Conservation (phyloP, 2,888 invertebrate species). For the Priocnemis perturbator region DNA sequence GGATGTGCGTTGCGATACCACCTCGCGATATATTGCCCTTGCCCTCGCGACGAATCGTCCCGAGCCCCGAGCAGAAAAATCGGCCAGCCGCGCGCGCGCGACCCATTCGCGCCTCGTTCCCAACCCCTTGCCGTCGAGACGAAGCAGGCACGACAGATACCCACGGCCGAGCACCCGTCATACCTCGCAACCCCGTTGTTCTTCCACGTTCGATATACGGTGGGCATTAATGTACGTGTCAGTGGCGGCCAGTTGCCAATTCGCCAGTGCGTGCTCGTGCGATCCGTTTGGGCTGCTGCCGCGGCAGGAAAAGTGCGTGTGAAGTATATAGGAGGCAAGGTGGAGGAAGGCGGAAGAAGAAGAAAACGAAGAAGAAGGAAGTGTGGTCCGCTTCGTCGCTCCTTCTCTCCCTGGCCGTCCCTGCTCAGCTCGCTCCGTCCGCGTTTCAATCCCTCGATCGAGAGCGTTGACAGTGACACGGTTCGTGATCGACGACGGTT, state of each 20-base stretch:
- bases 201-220: background rate
- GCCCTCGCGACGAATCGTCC: conserved; percentile 1
- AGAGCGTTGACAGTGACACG: conserved; percentile 38
- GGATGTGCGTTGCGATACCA: conserved; percentile 42
- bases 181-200: no score
- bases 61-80: conserved; percentile 12
- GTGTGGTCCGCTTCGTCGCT: conserved; percentile 17
- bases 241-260: conserved; percentile 13
- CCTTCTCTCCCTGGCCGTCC: background rate
- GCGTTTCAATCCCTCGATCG: conserved; percentile 24
- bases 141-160: background rate
- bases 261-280: conserved; percentile 16
- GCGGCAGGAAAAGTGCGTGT: conserved; percentile 31
- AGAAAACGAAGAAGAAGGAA: background rate
- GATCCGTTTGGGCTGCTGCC: background rate
- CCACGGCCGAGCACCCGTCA: no score
- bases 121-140: no score
- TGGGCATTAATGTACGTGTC: conserved; percentile 8
- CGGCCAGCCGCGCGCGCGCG: conserved; percentile 1
- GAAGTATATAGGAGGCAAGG: conserved; percentile 20
- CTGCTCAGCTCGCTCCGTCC: background rate
- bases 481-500: conserved; percentile 19
- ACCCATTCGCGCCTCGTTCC: no score
- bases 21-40: conserved; percentile 17
- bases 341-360: no score